Evolutionary conservation across 92 coral and sea anemone genomes (phyloP), one percentile per base, ranked within the genome.

Genomic region (Parazoanthus darwini): DNA sequence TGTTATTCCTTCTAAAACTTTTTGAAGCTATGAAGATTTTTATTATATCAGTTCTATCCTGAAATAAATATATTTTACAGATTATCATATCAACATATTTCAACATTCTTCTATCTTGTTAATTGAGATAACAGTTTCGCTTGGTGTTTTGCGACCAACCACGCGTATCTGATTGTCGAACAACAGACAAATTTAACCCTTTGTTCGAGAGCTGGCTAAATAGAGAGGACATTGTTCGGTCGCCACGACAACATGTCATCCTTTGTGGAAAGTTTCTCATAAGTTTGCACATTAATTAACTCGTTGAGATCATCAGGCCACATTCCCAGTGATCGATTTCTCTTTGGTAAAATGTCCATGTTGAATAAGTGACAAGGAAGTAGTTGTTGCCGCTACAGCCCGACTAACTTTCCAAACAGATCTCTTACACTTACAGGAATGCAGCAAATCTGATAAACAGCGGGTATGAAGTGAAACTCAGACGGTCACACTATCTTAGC

Each of bases 281-380:
- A 84, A 84, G 78, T 84, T 68, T 70, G 79, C 79, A 71, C 79
- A 72, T 44, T 84, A 84, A 84, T 84, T 84, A 84, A 84, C 78
- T 84, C n/a, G 39, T n/a, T 42, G 59, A 46, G 13, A 54, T 11
- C 68, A 51, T 23, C 87, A 66, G 44, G 56, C 78, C 35, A 20
- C 50, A 37, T 82, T 82, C 86, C 86, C 75, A n/a, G 63, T 67
- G 77, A 9, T 43, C 26, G 43, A 14, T 79, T 79, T 33, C 78
- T 74, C 43, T 74, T 77, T 77, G 1, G 54, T 36, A 10, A 63
- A 25, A 63, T 81, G 85, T 63, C 26, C 8, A 36, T 59, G 50
- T 15, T 33, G 26, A 38, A 39, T 22, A 63, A 37, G 85, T 29
- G 16, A 35, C 72, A 5, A 35, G 46, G 18, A 35, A 83, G 6